Base-by-base conservation (phyloP, 2,797 vertebrate genomes). In the Scarus forsteni region DNA sequence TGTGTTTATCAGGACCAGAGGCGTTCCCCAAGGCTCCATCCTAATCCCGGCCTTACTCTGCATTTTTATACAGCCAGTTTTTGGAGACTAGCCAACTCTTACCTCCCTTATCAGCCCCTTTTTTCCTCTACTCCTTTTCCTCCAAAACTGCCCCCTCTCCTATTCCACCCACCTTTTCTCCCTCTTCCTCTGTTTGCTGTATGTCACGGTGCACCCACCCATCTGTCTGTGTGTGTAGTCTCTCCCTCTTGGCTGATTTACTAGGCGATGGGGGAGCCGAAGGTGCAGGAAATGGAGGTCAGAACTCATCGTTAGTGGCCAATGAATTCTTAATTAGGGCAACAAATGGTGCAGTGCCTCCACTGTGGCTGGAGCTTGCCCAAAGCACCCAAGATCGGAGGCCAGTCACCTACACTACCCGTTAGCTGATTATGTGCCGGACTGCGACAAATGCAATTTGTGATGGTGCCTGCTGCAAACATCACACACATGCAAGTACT, bases 321-420 rank as follows among this genome's bases (percentile, higher is more conserved):
- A 90, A 89, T 94, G 89, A 93, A 93, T 94, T 93, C 85, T 92
- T 94, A 92, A 94, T 93, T 92, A 93, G 92, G 89, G 73, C 88
- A 93, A 90, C 90, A 90, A 93, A 93, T 92, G 91, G 87, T 86
- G 89, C 89, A 88, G 79, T 83, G 88, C 85, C 85, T 80, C 75
- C 61, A 85, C 75, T 70, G 75, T 69, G 85, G 74, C 80, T 90
- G 83, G 85, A 89, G 60, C 54, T 3, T 58, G 77, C 80, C 83
- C 90, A 84, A 74, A 91, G 73, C 78, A 77, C 46, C 66, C 48
- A 67, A 81, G 79, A 84, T 78, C 44, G 43, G 60, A 79, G 86
- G 77, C 72, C 75, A 77, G 77, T 76, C 88, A 81, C 79, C 83
- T 77, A 35, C 80, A 75, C 71, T 74, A 9, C 39, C 42, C 44